Percentiles rank a stretch among this genome's conserved stretches.
Conservation (phyloP, 2,113 vertebrate genomes). For the Phylloscopus whistleri region DNA sequence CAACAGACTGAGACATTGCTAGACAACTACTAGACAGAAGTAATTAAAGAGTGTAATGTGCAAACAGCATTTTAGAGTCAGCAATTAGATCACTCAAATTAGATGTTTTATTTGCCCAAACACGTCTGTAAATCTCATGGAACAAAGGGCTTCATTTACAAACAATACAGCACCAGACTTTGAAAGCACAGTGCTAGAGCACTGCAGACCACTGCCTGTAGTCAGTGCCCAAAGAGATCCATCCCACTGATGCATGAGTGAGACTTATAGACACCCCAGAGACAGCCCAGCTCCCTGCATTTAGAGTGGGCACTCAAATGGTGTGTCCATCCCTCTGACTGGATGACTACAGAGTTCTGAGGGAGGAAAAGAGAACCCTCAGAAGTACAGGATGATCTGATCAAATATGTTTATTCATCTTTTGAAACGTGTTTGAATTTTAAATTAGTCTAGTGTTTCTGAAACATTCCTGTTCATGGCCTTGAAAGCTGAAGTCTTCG, state of each 20-base stretch:
- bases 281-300: neutral
- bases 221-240: neutral
- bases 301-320: rapidly evolving
- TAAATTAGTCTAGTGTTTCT: neutral
- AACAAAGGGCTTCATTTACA: constrained; percentile 32
- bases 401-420: neutral
- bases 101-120: constrained; percentile 49
- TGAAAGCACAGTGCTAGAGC: neutral
- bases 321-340: neutral
- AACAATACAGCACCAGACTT: neutral
- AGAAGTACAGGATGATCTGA: neutral
- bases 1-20: constrained; percentile 34
- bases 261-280: rapidly evolving
- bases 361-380: neutral
- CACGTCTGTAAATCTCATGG: neutral
- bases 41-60: constrained; percentile 54
- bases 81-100: constrained; percentile 49
- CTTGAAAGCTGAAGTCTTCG: neutral
- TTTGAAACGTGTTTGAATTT: neutral
- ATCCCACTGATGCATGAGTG: rapidly evolving
- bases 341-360: neutral
- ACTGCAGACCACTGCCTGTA: neutral
- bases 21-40: constrained; percentile 49
- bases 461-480: neutral
- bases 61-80: constrained; percentile 56